These are phyloP conservation scores for Oreocharis arfaki DNA, from an alignment of 2,113 vertebrate species.

Conservation along the genomic window DNA sequence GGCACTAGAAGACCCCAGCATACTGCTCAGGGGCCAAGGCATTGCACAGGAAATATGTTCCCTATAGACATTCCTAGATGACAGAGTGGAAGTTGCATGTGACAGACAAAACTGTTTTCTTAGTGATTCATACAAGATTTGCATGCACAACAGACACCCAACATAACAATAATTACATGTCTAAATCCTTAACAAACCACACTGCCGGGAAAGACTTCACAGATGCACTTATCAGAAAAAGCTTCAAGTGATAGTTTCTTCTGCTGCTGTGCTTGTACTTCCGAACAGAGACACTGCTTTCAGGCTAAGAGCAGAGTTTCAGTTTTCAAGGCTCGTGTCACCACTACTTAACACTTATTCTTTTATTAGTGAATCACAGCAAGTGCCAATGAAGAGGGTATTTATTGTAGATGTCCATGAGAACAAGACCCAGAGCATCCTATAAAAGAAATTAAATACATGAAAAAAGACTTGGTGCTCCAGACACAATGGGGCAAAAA, in stretches of 20 bases:
- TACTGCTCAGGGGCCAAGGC: background rate
- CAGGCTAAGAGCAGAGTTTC: background rate
- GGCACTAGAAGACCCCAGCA: background rate
- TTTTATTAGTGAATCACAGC: background rate
- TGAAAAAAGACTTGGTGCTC: background rate
- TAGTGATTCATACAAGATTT: slow-evolving; percentile 21
- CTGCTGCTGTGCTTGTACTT: background rate
- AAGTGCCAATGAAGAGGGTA: background rate
- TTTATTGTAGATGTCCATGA: background rate
- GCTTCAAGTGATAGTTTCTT: background rate
- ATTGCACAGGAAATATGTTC: background rate
- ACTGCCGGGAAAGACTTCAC: background rate
- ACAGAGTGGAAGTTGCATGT: background rate
- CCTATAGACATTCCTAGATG: background rate
- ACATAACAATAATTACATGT: background rate
- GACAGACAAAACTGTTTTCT: slow-evolving; percentile 17
- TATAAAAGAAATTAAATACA: background rate
- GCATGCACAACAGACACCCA: background rate
- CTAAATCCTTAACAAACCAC: slow-evolving; percentile 8
- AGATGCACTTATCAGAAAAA: background rate
- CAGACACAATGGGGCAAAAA: background rate
- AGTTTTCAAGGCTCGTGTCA: background rate
- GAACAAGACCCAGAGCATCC: background rate
- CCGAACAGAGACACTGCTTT: background rate
- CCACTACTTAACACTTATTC: background rate